Conservation (phyloP, 2,797 vertebrate species). For the Cuculus canorus region DNA sequence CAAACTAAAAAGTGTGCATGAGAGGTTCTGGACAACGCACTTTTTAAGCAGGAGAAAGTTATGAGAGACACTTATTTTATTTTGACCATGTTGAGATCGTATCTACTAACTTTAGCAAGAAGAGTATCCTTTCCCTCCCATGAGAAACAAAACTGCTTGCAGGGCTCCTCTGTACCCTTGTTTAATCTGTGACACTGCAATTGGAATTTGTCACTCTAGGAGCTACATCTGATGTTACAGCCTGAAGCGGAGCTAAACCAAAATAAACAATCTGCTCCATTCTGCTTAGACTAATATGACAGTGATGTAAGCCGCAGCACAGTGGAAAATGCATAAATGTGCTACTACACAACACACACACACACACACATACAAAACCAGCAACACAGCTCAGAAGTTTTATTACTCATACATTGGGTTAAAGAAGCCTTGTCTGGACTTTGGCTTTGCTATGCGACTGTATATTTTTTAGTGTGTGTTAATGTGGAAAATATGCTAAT, state of each 20-base stretch:
- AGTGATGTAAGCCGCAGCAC: constrained; percentile 73
- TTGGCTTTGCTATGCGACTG: neutral
- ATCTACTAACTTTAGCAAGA: neutral
- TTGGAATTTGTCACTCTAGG: constrained; percentile 77
- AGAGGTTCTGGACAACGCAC: neutral
- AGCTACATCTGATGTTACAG: constrained; percentile 81
- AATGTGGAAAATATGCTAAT: neutral
- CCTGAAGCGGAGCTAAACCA: constrained; percentile 77
- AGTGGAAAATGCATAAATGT: neutral
- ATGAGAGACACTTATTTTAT: neutral
- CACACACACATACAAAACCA: neutral
- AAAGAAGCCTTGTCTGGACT: neutral
- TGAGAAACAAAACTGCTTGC: constrained; percentile 41
- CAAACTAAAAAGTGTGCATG: neutral
- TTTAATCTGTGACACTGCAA: constrained; percentile 75
- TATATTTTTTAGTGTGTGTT: neutral
- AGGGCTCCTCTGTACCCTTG: constrained; percentile 59
- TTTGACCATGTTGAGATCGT: neutral
- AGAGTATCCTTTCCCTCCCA: neutral
- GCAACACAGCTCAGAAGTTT: neutral
- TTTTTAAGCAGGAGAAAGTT: neutral
- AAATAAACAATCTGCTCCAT: constrained; percentile 83
- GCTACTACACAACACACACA: neutral
- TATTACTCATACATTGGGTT: neutral
- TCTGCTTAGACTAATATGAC: constrained; percentile 79